Evolutionary conservation across 2,113 vertebrate species (phyloP).

Genomic region (Pyxicephalus adspersus): DNA sequence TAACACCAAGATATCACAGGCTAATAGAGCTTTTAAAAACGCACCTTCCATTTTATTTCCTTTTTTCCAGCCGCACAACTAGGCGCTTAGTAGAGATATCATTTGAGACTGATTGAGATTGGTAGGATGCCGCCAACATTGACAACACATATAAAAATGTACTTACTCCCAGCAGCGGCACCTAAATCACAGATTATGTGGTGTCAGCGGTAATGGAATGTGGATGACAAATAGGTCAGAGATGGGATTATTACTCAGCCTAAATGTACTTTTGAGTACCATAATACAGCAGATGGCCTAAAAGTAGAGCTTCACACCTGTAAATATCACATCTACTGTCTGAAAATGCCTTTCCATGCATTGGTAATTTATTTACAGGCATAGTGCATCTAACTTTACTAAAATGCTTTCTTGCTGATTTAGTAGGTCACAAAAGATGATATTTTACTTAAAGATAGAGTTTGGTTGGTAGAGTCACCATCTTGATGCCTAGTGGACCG

Average conservation of each 20-base stretch:
- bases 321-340: conserved; percentile 13
- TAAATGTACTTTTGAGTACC: conserved; percentile 26
- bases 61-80: too few relatives aligned
- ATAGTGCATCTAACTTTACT: not conserved
- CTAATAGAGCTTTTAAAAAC: too few relatives aligned
- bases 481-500: too few relatives aligned
- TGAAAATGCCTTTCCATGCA: conserved; percentile 1
- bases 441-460: too few relatives aligned
- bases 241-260: not conserved
- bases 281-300: conserved; percentile 7
- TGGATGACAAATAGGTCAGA: conserved; percentile 9
- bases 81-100: not conserved
- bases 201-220: conserved; percentile 22
- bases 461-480: too few relatives aligned
- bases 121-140: not conserved
- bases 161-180: not conserved
- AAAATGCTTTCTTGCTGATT: not conserved
- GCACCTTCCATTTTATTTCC: too few relatives aligned
- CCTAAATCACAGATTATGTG: conserved; percentile 26
- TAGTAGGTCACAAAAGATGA: too few relatives aligned
- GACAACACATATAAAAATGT: conserved; percentile 31
- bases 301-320: not conserved
- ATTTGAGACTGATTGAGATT: conserved; percentile 10
- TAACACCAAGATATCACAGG: too few relatives aligned
- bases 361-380: conserved; percentile 22